Evolutionary conservation across 2,797 vertebrate genomes (phyloP), one percentile per base, ranked within the genome.

Genomic region (Brachyalestes nurse): DNA sequence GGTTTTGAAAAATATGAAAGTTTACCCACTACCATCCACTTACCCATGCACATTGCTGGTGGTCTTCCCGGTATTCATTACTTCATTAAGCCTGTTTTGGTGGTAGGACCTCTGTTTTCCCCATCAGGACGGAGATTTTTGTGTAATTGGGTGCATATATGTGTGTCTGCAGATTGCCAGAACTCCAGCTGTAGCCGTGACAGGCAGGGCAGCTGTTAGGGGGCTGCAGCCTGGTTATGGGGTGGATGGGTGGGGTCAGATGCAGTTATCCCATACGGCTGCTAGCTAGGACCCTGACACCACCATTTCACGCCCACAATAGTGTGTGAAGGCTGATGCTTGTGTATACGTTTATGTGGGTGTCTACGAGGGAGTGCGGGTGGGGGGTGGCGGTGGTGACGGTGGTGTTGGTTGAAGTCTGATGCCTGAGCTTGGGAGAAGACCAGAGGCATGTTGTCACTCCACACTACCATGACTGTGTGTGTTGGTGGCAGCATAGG

Each of bases 21-120:
- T 34, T 34, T 16, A 34, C 1, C 28, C 16, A n/a, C 13, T 34
- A 38, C 28, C 88, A 88, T 84, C 86, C 88, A 85, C 90, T 88
- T n/a, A 66, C 17, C 87, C 88, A 47, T 82, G 64, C 42, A 9
- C 47, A 80, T 85, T 88, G 77, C 82, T 85, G 83, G 82, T 55
- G 83, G 86, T 90, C 88, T 83, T 82, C 84, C 85, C 78, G 83
- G 82, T 81, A 77, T 85, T 90, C 85, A 84, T 88, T 87, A 81
- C 84, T 83, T 88, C 77, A 62, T 87, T 87, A 87, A 23, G 73
- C 73, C 60, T 77, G 70, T 72, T 21, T 73, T 69, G 78, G 80
- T 82, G 86, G 85, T 8, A 38, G 38, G 78, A 72, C 58, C 64
- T 84, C 81, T 89, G 85, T 82, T 87, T 86, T 86, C 72, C 51